Evolutionary conservation across 2,888 invertebrate genomes (phyloP).

Genomic region (Pandemis heparana): DNA sequence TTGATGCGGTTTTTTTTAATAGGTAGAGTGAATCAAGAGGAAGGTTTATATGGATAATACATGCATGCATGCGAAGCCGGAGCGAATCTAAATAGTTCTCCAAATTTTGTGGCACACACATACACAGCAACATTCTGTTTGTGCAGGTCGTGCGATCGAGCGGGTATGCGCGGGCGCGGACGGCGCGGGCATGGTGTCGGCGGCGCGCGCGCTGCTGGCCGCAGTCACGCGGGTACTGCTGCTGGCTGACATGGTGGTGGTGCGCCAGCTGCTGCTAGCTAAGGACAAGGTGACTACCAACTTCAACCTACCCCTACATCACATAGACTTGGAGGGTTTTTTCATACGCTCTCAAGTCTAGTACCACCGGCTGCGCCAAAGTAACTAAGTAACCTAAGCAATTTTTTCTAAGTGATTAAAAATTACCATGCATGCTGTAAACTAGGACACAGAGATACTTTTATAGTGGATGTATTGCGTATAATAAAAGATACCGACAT

Average conservation of each 20-base stretch:
- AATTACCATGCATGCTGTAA: background rate
- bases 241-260: slow-evolving; percentile 98
- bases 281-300: slow-evolving; percentile 93
- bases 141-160: slow-evolving; percentile 95
- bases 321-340: background rate
- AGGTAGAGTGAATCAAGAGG: too few species aligned
- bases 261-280: slow-evolving; percentile 97
- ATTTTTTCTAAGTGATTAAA: background rate
- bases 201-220: slow-evolving; percentile 96
- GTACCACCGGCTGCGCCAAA: background rate
- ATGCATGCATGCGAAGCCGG: too few species aligned
- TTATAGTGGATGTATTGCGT: too few species aligned
- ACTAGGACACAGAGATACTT: background rate
- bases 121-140: background rate
- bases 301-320: background rate
- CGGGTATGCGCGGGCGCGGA: slow-evolving; percentile 93
- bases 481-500: too few species aligned
- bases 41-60: too few species aligned
- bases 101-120: background rate
- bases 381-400: background rate
- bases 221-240: slow-evolving; percentile 98
- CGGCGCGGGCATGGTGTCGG: slow-evolving; percentile 93
- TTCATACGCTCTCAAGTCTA: background rate
- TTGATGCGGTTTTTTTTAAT: too few species aligned
- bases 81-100: background rate